These are phyloP conservation scores for Orthosia gothica DNA, from an alignment of 2,888 invertebrate genomes.

Conservation along the genomic window DNA sequence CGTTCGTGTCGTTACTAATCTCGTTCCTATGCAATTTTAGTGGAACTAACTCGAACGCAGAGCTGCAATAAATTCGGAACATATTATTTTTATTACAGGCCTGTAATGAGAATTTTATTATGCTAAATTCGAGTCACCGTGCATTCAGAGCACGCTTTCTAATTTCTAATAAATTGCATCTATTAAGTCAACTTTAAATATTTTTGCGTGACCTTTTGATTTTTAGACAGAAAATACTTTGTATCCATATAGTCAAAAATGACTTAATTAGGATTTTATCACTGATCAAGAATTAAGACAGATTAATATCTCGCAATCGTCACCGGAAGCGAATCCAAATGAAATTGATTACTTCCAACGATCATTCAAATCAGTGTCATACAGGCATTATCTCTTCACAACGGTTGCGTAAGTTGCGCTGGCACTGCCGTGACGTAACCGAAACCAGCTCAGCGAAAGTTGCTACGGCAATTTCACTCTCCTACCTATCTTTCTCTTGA, in stretches of 20 bases:
- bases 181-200: conserved; percentile 32
- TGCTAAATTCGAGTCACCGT: conserved; percentile 30
- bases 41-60: conserved; percentile 43
- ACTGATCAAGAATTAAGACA: conserved; percentile 47
- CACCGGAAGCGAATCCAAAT: conserved; percentile 81
- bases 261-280: conserved; percentile 31
- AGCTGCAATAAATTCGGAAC: conserved; percentile 39
- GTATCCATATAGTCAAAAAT: not conserved
- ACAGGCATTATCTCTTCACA: conserved; percentile 86
- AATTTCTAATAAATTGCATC: conserved; percentile 53
- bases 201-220: conserved; percentile 37
- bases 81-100: conserved; percentile 39
- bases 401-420: conserved; percentile 82
- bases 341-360: conserved; percentile 85
- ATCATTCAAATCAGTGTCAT: conserved; percentile 89
- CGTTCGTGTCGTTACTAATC: conserved; percentile 47
- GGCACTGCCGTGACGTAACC: conserved; percentile 86
- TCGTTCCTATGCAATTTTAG: conserved; percentile 44
- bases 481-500: conserved; percentile 85
- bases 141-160: conserved; percentile 49
- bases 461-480: conserved; percentile 89
- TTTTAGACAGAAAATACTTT: conserved; percentile 5
- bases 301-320: conserved; percentile 62
- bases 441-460: conserved; percentile 90
- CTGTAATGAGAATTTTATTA: conserved; percentile 43